A percentile compares a stretch with the other conserved stretches of the same genome.
phyloP scores from a whole-genome alignment of 1,140 invertebrate genomes.

The Cheumatopsyche charites region DNA sequence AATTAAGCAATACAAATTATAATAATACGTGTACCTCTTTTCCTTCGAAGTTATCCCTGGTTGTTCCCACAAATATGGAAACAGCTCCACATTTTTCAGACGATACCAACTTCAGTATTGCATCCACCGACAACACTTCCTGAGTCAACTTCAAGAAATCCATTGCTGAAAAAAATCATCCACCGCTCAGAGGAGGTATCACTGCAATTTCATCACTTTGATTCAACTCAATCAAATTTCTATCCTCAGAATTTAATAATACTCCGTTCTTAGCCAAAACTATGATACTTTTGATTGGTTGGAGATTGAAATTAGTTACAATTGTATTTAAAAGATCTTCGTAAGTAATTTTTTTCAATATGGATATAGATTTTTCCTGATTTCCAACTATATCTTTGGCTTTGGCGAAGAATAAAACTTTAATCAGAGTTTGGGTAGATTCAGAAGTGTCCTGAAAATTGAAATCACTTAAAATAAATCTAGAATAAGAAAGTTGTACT shows the following conservation, averaged over 20 bases:
- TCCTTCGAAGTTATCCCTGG: slow-evolving; percentile 86
- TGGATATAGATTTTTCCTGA: slow-evolving; percentile 59
- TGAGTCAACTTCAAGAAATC: slow-evolving; percentile 72
- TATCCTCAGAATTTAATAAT: slow-evolving; percentile 65
- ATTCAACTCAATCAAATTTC: slow-evolving; percentile 62
- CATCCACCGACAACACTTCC: slow-evolving; percentile 71
- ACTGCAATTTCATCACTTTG: slow-evolving; percentile 79
- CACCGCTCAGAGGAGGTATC: slow-evolving; percentile 88
- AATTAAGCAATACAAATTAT: slow-evolving; percentile 19
- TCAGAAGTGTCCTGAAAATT: too few relatives aligned
- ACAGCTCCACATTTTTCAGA: slow-evolving; percentile 84
- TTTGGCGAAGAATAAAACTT: slow-evolving; percentile 86
- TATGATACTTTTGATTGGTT: slow-evolving; percentile 71
- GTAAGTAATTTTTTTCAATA: slow-evolving; percentile 62
- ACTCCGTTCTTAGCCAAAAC: slow-evolving; percentile 83
- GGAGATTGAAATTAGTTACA: slow-evolving; percentile 67
- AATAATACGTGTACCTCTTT: slow-evolving; percentile 67
- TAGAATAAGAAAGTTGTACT: too few relatives aligned
- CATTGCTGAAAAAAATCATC: slow-evolving; percentile 63
- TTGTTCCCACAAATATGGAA: slow-evolving; percentile 90
- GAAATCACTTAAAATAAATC: too few relatives aligned
- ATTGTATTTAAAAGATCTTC: slow-evolving; percentile 66
- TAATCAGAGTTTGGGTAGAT: too few relatives aligned
- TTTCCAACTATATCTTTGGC: slow-evolving; percentile 78
- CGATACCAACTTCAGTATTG: slow-evolving; percentile 70